Base-by-base conservation (phyloP, 2,113 vertebrate species). In the Platycercus adscitus region DNA sequence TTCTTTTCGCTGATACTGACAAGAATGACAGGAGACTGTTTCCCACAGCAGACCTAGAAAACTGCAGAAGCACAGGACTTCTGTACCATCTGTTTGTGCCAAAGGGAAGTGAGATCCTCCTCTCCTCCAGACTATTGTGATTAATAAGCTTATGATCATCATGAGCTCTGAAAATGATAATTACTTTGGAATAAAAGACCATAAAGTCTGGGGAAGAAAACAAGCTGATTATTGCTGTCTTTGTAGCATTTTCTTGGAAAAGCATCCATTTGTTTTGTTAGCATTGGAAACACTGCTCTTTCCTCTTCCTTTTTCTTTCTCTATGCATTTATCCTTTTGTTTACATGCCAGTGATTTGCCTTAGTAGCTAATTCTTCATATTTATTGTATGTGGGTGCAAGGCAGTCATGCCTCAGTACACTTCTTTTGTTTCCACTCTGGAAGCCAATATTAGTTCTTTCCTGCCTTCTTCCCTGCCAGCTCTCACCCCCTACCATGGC, bases 401-500 rank as follows among this genome's bases (percentile, higher is more conserved):
- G 65, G 53, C 17, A 91, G 16, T 78, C 39, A 61, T 83, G 69
- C 52, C 29, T 91, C 49, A 55, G 93, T 86, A 65, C 41, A 13
- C 21, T 10, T 53, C 56, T 47, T 80, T 91, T 90, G 23, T 92
- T 82, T 81, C 25, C 6, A 17, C n/a, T 86, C 50, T 93, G 49
- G 44, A 87, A 94, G 26, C 11, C 20, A 64, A 6, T 55, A 44
- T 35, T 91, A 46, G 47, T 14, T 44, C 47, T 88, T 86, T 84
- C 17, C 53, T 50, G 20, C 35, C 28, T 73, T 86, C 50, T 83
- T 61, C 26, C 39, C 2, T 0, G 0, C 31, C 13, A 33, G 23
- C 16, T 21, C 47, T 43, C 17, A 37, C 21, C 15, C 33, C 8
- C 47, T 73, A 7, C 47, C 17, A 33, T 37, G 0, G 0, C 37